Evolutionary conservation across 2,113 vertebrate species (phyloP).

Genomic region (Plectropomus leopardus): DNA sequence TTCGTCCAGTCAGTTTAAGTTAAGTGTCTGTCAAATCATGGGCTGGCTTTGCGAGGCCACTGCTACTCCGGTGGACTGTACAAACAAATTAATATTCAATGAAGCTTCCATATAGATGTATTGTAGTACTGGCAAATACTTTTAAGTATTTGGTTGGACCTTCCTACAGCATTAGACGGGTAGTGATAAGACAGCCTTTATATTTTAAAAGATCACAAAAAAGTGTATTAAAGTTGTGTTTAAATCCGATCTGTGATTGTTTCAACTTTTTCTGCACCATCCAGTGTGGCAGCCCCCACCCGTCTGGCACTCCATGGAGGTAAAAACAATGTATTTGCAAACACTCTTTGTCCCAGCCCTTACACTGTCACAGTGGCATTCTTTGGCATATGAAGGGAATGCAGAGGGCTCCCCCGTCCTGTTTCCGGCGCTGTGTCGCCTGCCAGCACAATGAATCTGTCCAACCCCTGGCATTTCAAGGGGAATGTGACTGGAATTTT

Average conservation of each 20-base stretch:
- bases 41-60: conserved; percentile 26
- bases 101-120: not conserved
- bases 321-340: conserved; percentile 49
- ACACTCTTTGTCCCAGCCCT: conserved; percentile 39
- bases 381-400: conserved; percentile 76
- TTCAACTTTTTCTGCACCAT: conserved; percentile 5
- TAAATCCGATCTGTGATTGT: conserved; percentile 28
- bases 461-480: conserved; percentile 66
- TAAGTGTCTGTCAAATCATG: not conserved
- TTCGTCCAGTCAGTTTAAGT: not conserved
- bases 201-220: not conserved
- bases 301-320: conserved; percentile 34
- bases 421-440: conserved; percentile 61
- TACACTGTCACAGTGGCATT: conserved; percentile 58
- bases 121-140: not conserved
- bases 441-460: conserved; percentile 54
- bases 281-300: conserved; percentile 30
- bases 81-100: conserved; percentile 3
- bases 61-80: not conserved
- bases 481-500: conserved; percentile 78
- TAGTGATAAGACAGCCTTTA: not conserved
- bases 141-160: conserved; percentile 9
- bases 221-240: not conserved
- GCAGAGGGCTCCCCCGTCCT: conserved; percentile 51
- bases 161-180: conserved; percentile 14